A percentile compares a stretch with the other conserved stretches of the same genome.
These are phyloP conservation scores for Anagrus nilaparvatae DNA, from an alignment of 1,140 invertebrate genomes.

Conservation along the genomic window DNA sequence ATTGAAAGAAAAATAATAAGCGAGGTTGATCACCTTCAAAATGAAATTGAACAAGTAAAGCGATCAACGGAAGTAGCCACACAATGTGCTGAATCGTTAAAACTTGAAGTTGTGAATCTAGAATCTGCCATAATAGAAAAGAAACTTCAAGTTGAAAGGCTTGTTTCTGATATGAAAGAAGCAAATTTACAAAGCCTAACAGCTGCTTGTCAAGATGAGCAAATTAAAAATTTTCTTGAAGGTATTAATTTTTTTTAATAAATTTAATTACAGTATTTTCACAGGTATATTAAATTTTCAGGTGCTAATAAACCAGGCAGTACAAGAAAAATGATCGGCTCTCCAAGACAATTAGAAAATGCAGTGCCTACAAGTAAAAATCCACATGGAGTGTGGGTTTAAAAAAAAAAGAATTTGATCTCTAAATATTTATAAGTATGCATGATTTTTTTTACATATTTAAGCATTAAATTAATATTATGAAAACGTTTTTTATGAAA, in stretches of 20 bases:
- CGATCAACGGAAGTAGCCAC: conserved; percentile 69
- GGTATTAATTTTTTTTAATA: conserved; percentile 42
- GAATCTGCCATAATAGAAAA: conserved; percentile 75
- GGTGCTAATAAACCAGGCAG: conserved; percentile 75
- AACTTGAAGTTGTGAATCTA: conserved; percentile 64
- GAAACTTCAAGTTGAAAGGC: conserved; percentile 71
- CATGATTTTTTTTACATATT: conserved; percentile 4
- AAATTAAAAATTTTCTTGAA: conserved; percentile 69
- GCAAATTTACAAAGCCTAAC: conserved; percentile 80
- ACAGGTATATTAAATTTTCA: conserved; percentile 34
- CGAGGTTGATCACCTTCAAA: conserved; percentile 72
- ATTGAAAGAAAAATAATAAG: conserved; percentile 63
- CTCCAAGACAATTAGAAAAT: conserved; percentile 81
- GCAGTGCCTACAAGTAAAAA: conserved; percentile 90
- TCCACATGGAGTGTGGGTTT: conserved; percentile 93
- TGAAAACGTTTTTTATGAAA: conserved; percentile 23
- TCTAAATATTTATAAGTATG: conserved; percentile 15
- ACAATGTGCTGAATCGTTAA: conserved; percentile 68
- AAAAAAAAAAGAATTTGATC: conserved; percentile 28
- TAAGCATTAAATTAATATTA: conserved; percentile 1
- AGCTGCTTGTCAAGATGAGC: conserved; percentile 67
- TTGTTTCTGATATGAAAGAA: conserved; percentile 84
- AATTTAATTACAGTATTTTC: background rate
- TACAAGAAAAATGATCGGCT: conserved; percentile 80
- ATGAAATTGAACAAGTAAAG: conserved; percentile 72